These are phyloP conservation scores for Drosophila equinoxialis DNA, from an alignment of 1,140 invertebrate species.

Conservation along the genomic window DNA sequence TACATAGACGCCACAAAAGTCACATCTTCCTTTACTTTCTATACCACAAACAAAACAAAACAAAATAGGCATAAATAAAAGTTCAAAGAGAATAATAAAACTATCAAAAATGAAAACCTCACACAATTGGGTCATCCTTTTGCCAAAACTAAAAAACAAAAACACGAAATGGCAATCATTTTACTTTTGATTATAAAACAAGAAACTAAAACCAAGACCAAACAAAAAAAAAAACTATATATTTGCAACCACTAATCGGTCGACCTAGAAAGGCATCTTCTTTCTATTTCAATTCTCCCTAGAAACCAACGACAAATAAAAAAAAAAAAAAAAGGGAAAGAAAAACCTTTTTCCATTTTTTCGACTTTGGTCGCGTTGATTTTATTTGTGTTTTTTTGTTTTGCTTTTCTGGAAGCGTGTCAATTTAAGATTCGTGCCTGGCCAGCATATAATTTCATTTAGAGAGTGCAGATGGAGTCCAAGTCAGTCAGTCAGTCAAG, in stretches of 20 bases:
- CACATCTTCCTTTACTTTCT: constrained; percentile 61
- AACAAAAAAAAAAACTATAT: constrained; percentile 40
- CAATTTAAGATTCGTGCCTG: constrained; percentile 63
- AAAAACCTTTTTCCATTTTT: constrained; percentile 6
- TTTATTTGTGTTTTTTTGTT: constrained; percentile 14
- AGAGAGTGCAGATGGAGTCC: constrained; percentile 38
- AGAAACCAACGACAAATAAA: constrained; percentile 22
- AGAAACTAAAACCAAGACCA: constrained; percentile 37
- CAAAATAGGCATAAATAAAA: constrained; percentile 17
- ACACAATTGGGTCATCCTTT: constrained; percentile 67
- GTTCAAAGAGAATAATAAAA: constrained; percentile 8
- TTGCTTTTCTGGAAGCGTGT: constrained; percentile 28
- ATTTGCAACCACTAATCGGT: constrained; percentile 49
- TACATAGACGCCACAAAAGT: neutral
- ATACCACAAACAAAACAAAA: constrained; percentile 49
- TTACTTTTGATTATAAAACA: constrained; percentile 79
- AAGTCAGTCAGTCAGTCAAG: constrained; percentile 40
- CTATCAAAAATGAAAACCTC: constrained; percentile 38
- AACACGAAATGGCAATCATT: constrained; percentile 77
- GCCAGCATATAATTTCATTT: constrained; percentile 72
- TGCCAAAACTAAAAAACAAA: constrained; percentile 41
- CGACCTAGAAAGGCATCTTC: constrained; percentile 60
- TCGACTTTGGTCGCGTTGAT: constrained; percentile 17
- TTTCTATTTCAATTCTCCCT: constrained; percentile 54
- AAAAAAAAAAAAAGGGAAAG: constrained; percentile 46